Evolutionary conservation across 2,113 vertebrate species (phyloP).

Genomic region (Phaetusa simplex): DNA sequence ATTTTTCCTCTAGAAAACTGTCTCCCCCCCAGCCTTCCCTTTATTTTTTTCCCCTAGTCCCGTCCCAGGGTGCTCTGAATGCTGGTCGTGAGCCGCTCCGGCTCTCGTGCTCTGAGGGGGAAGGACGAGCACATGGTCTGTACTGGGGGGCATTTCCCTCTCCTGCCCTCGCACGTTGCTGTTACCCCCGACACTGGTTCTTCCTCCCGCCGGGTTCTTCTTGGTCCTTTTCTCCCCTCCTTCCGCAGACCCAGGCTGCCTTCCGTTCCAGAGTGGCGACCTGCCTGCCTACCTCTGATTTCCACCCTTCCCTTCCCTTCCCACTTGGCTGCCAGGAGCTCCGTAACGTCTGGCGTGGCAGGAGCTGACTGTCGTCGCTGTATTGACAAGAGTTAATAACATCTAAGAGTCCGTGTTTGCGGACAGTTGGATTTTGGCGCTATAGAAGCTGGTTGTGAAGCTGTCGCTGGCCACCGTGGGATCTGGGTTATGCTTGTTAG

Average conservation of each 20-base stretch:
- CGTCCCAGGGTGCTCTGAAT: neutral
- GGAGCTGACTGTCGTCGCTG: neutral
- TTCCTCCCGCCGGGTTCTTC: neutral
- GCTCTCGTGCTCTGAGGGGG: neutral
- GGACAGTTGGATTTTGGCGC: neutral
- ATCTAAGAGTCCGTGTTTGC: rapidly evolving
- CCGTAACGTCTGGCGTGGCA: rapidly evolving
- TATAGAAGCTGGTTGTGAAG: neutral
- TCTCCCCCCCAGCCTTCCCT: neutral
- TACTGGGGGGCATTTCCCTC: neutral
- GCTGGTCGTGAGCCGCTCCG: neutral
- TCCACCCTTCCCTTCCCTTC: neutral
- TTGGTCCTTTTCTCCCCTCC: neutral
- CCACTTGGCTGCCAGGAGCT: neutral
- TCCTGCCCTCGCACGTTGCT: neutral
- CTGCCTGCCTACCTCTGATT: neutral
- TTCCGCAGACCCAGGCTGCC: neutral
- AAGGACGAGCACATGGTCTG: rapidly evolving
- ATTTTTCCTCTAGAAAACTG: neutral
- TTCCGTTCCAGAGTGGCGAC: neutral
- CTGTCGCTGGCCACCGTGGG: neutral
- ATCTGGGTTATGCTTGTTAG: neutral
- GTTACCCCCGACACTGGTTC: rapidly evolving
- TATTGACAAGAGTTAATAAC: neutral
- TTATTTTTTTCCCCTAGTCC: rapidly evolving